Base-by-base conservation (phyloP, 2,888 invertebrate species). In the Tyria jacobaeae region DNA sequence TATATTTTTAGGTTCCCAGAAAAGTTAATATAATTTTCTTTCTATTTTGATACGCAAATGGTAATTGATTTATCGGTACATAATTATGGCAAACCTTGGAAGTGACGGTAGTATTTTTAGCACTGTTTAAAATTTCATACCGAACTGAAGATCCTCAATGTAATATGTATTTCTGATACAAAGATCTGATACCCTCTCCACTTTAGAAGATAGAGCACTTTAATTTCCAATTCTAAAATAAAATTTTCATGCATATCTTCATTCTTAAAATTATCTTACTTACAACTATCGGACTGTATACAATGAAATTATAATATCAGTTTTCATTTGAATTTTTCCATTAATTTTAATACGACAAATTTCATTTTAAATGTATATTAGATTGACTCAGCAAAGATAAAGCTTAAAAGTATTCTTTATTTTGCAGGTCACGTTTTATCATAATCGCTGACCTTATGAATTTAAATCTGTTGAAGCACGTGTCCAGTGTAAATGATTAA, bases 351-450 rank as follows among this genome's bases (percentile, higher is more conserved):
- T n/a, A 34, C 15, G 31, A 4, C 47, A 52, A 62, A 57, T 31
- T 49, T 48, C 39, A 75, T 63, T 57, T 64, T 21, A 57, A 68
- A 66, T 68, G 68, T 47, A 61, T 64, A 67, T 68, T 59, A 60
- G 67, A 76, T 69, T 48, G 55, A 57, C 55, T 50, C 39, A 62
- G 63, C 70, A 71, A 70, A 75, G 64, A 55, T 64, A 52, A 57
- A 58, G 50, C 49, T 62, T 49, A 64, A 66, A 66, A 51, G 62
- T 68, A 53, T 63, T 69, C 48, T 61, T 57, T 60, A 50, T 49
- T 58, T 56, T 34, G 31, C 63, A 24, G 55, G 68, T 60, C 78
- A 77, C 75, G 75, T 70, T 64, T 66, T 9, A 64, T 67, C 49
- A 66, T 74, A 65, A 66, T 64, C 47, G 50, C 50, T 21, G 68